Base-by-base conservation (phyloP, 2,113 vertebrate genomes). In the Erpornis zantholeuca region DNA sequence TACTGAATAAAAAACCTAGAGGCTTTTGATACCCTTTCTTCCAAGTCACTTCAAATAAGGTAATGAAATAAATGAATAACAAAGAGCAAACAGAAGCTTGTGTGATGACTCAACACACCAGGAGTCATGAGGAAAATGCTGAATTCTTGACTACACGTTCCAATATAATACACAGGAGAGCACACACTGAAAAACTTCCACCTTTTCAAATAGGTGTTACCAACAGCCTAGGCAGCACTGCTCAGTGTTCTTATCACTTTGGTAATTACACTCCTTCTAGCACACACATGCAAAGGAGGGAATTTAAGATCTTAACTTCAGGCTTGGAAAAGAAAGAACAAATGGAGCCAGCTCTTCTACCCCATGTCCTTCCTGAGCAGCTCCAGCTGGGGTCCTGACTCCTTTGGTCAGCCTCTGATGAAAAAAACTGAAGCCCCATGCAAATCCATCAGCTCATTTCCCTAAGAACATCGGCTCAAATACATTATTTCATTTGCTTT, bases 51-150 rank as follows among this genome's bases (percentile, higher is more conserved):
- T 90, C 85, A 82, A 95, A 82, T 78, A 93, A 94, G 44, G 64
- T 47, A 95, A 95, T 72, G 79, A 92, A 77, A 93, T 72, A 96
- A 97, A 90, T 75, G 44, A 79, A 97, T 77, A 83, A 69, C 38
- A 14, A 94, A 63, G 75, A 95, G 57, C 59, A 83, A 94, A 66
- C 3, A 85, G 91, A 96, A 70, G 91, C 82, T 77, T 66, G 54
- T 52, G 77, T 15, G 57, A 91, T 94, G 86, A 95, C 82, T 96
- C 86, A 90, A 71, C 78, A 42, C 69, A 54, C 49, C 75, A 77
- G n/a, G 71, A 94, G 68, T 88, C 91, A 92, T 47, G 65, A 88
- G 68, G 50, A 94, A 97, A 94, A 91, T 28, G 49, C 69, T 4
- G 7, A 92, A 86, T 92, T 90, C 71, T 40, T 80, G 52, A 86